These are phyloP conservation scores for Crocodylus rhombifer DNA, from an alignment of 2,797 vertebrate species.

Conservation along the genomic window DNA sequence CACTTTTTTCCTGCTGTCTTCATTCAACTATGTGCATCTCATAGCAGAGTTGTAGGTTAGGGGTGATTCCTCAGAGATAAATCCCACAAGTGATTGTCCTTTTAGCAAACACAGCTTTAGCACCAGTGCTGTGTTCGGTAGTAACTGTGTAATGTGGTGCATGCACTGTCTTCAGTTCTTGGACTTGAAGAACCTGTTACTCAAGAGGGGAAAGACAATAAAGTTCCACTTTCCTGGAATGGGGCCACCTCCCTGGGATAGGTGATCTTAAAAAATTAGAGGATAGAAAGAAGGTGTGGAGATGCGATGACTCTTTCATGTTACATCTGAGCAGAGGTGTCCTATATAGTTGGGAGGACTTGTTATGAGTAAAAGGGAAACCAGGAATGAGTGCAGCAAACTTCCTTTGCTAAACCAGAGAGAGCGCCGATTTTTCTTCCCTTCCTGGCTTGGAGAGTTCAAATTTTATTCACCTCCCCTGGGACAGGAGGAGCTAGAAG, in stretches of 20 bases:
- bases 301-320: background rate
- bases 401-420: background rate
- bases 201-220: background rate
- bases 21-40: background rate
- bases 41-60: background rate
- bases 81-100: conserved; percentile 50
- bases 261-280: background rate
- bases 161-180: background rate
- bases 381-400: background rate
- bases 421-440: background rate
- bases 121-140: conserved; percentile 8
- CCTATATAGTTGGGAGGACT: background rate
- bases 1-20: conserved; percentile 47
- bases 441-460: background rate
- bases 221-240: background rate
- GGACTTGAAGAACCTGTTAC: background rate
- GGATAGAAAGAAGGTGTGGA: background rate
- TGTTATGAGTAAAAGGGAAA: background rate
- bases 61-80: background rate
- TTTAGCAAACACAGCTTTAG: conserved; percentile 53
- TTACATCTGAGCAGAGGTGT: background rate
- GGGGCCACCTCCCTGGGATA: background rate
- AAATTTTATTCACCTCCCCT: background rate
- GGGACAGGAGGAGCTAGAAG: background rate
- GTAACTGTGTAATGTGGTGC: background rate